Percentiles rank a stretch among this genome's conserved stretches.
Conservation (phyloP, 2,888 invertebrate species). For the Sphaerophoria rueppellii region DNA sequence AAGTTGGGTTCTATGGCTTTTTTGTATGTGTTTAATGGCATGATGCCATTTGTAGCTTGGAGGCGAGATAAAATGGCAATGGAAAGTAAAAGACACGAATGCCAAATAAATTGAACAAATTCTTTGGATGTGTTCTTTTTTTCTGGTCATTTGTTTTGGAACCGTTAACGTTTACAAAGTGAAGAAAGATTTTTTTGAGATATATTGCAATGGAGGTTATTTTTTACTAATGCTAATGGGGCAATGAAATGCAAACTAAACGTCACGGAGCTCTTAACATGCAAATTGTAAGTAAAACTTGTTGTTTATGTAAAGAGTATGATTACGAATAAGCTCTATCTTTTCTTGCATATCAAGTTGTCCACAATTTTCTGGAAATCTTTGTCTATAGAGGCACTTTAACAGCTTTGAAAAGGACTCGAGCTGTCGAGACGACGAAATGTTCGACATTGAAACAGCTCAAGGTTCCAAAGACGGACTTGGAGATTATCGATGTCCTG, state of each 20-base stretch:
- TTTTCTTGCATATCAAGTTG: no score
- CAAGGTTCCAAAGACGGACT: no score
- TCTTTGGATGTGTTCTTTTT: neutral
- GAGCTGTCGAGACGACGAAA: no score
- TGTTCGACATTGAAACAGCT: no score
- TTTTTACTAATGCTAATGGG: slow-evolving; percentile 47
- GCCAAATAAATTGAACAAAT: slow-evolving; percentile 65
- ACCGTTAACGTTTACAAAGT: slow-evolving; percentile 48
- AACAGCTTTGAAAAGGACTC: no score
- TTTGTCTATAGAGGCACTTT: no score
- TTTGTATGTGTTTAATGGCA: slow-evolving; percentile 37
- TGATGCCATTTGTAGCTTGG: slow-evolving; percentile 57
- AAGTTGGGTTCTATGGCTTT: slow-evolving; percentile 6
- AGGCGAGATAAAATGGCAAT: slow-evolving; percentile 45
- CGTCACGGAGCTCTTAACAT: slow-evolving; percentile 34
- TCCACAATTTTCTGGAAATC: no score
- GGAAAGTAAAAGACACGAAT: slow-evolving; percentile 66
- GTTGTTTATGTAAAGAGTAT: no score
- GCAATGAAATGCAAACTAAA: slow-evolving; percentile 51
- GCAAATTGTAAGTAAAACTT: neutral
- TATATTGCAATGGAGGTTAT: slow-evolving; percentile 33
- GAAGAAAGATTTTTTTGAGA: slow-evolving; percentile 31
- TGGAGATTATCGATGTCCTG: no score
- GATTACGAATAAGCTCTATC: no score
- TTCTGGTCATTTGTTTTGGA: neutral